Percentiles rank a stretch among this genome's conserved stretches.
These are phyloP conservation scores for Cistogaster globosa DNA, from an alignment of 2,888 invertebrate genomes.

Conservation along the genomic window DNA sequence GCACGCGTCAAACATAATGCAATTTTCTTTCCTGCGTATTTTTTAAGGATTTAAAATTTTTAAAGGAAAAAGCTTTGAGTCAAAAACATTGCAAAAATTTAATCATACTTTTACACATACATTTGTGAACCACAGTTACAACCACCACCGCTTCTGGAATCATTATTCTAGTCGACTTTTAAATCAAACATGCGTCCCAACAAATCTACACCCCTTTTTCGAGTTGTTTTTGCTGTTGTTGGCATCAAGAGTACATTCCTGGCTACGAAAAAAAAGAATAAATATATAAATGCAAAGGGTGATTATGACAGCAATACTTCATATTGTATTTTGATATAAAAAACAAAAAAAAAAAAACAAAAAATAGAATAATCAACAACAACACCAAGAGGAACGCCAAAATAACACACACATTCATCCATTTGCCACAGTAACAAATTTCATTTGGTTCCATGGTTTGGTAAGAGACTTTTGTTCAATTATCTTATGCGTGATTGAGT, in stretches of 20 bases:
- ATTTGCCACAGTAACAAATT: constrained; percentile 72
- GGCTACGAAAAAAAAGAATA: constrained; percentile 47
- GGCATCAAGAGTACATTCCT: constrained; percentile 12
- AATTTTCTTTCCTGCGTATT: constrained; percentile 41
- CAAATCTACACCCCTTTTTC: constrained; percentile 61
- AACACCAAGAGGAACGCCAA: constrained; percentile 14
- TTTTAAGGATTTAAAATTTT: constrained; percentile 7
- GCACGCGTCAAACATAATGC: constrained; percentile 71
- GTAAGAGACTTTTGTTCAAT: constrained; percentile 63
- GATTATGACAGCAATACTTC: constrained; percentile 72
- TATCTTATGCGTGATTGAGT: constrained; percentile 30
- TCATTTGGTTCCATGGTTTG: constrained; percentile 71
- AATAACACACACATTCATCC: constrained; percentile 8
- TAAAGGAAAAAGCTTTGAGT: constrained; percentile 50
- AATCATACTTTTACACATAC: constrained; percentile 16
- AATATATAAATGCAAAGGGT: constrained; percentile 57
- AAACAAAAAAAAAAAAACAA: constrained; percentile 4
- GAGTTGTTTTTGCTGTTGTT: neutral
- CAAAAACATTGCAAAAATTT: constrained; percentile 25
- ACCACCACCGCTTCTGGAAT: constrained; percentile 50
- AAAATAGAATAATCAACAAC: constrained; percentile 11
- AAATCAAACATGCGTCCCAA: constrained; percentile 52
- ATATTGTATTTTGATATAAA: constrained; percentile 53
- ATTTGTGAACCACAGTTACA: constrained; percentile 50
- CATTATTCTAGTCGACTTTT: constrained; percentile 14